A percentile compares a stretch with the other conserved stretches of the same genome.
Evolutionary conservation across 2,888 invertebrate genomes (phyloP).

Genomic region (Tanaodytes sp.): DNA sequence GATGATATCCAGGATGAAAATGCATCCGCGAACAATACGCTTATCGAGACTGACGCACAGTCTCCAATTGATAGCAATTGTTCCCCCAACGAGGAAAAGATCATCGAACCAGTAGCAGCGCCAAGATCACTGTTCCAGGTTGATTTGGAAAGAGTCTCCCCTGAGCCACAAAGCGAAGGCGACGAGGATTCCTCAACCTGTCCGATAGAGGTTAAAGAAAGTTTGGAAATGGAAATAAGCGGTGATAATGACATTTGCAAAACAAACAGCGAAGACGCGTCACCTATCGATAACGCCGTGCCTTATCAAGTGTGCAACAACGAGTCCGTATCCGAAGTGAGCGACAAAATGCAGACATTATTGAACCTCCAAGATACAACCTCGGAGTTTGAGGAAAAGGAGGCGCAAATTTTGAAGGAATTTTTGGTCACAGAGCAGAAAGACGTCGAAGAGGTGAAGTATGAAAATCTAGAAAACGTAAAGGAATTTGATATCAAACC

Average conservation of each 20-base stretch:
- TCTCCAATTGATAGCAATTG: background rate
- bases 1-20: background rate
- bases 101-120: background rate
- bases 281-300: constrained; percentile 27
- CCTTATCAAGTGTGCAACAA: constrained; percentile 19
- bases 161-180: constrained; percentile 16
- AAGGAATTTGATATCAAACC: no score
- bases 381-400: constrained; percentile 43
- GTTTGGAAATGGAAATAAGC: constrained; percentile 7
- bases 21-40: background rate
- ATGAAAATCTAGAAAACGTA: constrained; percentile 2
- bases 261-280: constrained; percentile 22
- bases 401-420: constrained; percentile 50
- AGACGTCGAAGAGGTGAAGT: constrained; percentile 53
- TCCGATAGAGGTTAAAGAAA: constrained; percentile 34
- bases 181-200: constrained; percentile 37
- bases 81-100: background rate
- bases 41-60: constrained; percentile 2
- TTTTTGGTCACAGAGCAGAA: constrained; percentile 51
- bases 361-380: constrained; percentile 36
- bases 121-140: background rate
- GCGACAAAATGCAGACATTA: background rate
- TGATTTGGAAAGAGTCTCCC: background rate
- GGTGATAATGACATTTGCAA: constrained; percentile 22
- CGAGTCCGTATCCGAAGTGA: constrained; percentile 16